phyloP scores from a whole-genome alignment of 1,140 invertebrate species.

The Trachymyrmex septentrionalis region DNA sequence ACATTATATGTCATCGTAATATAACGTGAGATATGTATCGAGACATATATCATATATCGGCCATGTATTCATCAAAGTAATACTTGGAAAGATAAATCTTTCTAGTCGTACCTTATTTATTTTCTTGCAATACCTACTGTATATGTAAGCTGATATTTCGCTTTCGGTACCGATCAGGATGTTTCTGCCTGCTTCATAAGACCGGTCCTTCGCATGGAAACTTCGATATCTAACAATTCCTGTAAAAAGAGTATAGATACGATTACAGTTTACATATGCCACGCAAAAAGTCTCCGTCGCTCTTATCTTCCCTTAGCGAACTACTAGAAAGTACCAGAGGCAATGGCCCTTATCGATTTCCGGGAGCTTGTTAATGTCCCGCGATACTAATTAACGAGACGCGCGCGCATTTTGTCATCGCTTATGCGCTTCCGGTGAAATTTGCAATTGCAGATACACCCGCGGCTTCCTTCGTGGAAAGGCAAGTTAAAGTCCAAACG shows the following conservation, averaged over 20 bases:
- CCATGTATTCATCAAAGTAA: slow-evolving; percentile 24
- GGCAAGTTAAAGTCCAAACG: background rate
- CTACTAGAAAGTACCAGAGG: slow-evolving; percentile 18
- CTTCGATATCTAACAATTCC: slow-evolving; percentile 22
- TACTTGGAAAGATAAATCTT: slow-evolving; percentile 32
- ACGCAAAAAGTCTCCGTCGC: slow-evolving; percentile 22
- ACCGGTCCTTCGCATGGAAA: slow-evolving; percentile 25
- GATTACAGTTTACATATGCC: slow-evolving; percentile 18
- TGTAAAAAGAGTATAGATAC: slow-evolving; percentile 26
- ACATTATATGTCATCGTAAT: background rate
- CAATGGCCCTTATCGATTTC: slow-evolving; percentile 30
- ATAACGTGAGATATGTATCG: background rate
- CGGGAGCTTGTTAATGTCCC: slow-evolving; percentile 31
- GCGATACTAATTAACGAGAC: slow-evolving; percentile 37
- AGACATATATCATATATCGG: slow-evolving; percentile 8
- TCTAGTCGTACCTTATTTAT: slow-evolving; percentile 1
- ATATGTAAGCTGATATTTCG: slow-evolving; percentile 13
- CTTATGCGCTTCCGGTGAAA: background rate
- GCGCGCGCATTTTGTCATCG: slow-evolving; percentile 13
- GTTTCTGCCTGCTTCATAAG: slow-evolving; percentile 19
- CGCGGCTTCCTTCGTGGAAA: background rate
- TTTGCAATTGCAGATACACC: background rate
- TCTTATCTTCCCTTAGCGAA: slow-evolving; percentile 19
- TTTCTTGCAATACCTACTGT: slow-evolving; percentile 17
- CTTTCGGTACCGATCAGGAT: slow-evolving; percentile 33